Base-by-base conservation (phyloP, 2,797 vertebrate species). In the Acrocephalus scirpaceus region DNA sequence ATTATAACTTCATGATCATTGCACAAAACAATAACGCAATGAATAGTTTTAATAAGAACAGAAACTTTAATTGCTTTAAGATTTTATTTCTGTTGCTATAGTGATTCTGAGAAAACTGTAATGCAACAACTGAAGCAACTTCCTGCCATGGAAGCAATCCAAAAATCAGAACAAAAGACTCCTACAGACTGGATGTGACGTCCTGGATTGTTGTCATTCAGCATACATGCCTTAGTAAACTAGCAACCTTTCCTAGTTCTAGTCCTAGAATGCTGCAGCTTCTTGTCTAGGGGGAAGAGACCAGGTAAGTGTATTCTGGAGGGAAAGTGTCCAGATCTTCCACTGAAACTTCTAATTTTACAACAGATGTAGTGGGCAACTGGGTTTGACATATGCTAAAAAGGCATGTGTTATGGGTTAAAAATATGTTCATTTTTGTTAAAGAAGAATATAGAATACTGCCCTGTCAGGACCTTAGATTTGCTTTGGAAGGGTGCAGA, bases 101-200 rank as follows among this genome's bases (percentile, higher is more conserved):
- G 66, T 88, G 87, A 95, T 85, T 87, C 57, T 88, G 69, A 70
- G 70, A 86, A 86, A 92, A 89, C 75, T 82, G 29, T 53, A 67
- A 83, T 73, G 53, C 80, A 95, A 92, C 85, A 95, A 83, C 79
- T 77, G 85, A 88, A 95, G 83, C 79, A 83, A 88, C 90, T 93
- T 96, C 95, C 96, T 95, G 91, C 61, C 21, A 6, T 93, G 90
- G 96, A 94, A 90, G 25, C 57, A 80, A 86, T 95, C 94, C 87
- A 93, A 92, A 94, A 78, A 81, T 30, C 50, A 72, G 80, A 94
- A 95, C 93, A 96, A 96, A 96, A 84, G 73, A 73, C 83, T 94
- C 32, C 89, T 53, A 19, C 57, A 82, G 42, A 27, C 62, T 95
- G 91, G 76, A 94, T 42, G 3, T 60, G 80, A 83, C 3, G 40